Evolutionary conservation across 2,113 vertebrate genomes (phyloP), one percentile per base, ranked within the genome.

Genomic region (Poecile atricapillus): DNA sequence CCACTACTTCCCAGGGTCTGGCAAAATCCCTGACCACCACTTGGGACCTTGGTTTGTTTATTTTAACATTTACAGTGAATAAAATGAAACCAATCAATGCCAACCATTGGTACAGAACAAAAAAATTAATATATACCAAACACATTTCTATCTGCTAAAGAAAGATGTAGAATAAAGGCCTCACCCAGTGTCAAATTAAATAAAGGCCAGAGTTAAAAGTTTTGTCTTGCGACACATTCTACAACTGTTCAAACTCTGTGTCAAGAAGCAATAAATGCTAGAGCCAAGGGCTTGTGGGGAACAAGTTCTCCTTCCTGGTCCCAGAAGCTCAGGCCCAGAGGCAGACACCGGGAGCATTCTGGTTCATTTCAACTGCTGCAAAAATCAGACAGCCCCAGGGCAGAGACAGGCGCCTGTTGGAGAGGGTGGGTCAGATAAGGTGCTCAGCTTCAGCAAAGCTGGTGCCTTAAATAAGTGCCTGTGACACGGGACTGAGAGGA

Each of bases 11-110:
- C 86, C 77, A 78, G 89, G 88, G 88, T 95, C 94, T 97, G 96
- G 94, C 88, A 96, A 95, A 96, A 93, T 84, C 95, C 92, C 93
- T 96, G 93, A 96, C 92, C 80, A 90, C 73, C 79, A 46, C 49
- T 83, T 95, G 90, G 69, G 91, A 94, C 60, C 49, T 79, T 33
- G 60, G 71, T 93, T 90, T 96, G 94, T 95, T 96, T 94, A 94
- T 93, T 95, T 96, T 95, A 94, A 93, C 80, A 91, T 93, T 96
- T 90, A 83, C 58, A 93, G 76, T 50, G 88, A 33, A 90, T 85
- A 86, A 95, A 94, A 64, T 77, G 43, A 94, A 95, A 86, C 62
- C 27, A 58, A 35, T 68, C 10, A 6, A 78, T 95, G 92, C 90
- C 92, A 95, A 70, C 68, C 88, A 90, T 86, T 94, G 86, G 93